phyloP scores from a whole-genome alignment of 2,113 vertebrate genomes.

The Larimichthys polyactis region DNA sequence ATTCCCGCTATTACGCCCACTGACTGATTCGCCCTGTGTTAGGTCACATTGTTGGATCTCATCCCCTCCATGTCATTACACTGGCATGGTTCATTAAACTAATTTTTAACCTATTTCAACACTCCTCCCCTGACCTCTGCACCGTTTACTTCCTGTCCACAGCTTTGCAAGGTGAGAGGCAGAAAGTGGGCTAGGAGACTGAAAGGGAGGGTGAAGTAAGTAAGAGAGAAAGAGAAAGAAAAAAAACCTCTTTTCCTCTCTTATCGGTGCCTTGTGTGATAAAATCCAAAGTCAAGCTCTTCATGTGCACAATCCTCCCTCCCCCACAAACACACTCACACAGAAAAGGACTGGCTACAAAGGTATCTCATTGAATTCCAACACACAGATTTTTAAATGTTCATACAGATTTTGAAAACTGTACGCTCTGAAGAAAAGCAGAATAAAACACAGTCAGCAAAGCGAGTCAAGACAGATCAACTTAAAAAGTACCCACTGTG shows the following conservation, averaged over 20 bases:
- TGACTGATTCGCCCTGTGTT: background rate
- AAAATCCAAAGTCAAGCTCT: slow-evolving; percentile 61
- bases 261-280: slow-evolving; percentile 68
- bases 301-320: slow-evolving; percentile 20
- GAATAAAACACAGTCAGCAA: background rate
- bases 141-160: slow-evolving; percentile 23
- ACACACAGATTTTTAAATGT: slow-evolving; percentile 7
- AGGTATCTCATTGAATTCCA: slow-evolving; percentile 1
- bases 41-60: background rate
- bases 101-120: slow-evolving; percentile 38
- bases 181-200: slow-evolving; percentile 37
- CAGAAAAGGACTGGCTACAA: too few relatives aligned
- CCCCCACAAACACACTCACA: background rate
- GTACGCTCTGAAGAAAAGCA: background rate
- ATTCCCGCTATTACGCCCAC: background rate
- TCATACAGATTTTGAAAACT: slow-evolving; percentile 4
- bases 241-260: slow-evolving; percentile 41
- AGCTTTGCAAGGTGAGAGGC: slow-evolving; percentile 52
- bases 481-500: background rate
- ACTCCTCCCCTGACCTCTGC: slow-evolving; percentile 39
- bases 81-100: slow-evolving; percentile 41
- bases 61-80: slow-evolving; percentile 29
- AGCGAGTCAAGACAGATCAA: background rate
- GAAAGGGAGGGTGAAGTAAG: slow-evolving; percentile 34
- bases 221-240: background rate